Percentiles rank a stretch among this genome's conserved stretches.
phyloP scores from a whole-genome alignment of 2,113 vertebrate species.

The Onychorhynchus coronatus region DNA sequence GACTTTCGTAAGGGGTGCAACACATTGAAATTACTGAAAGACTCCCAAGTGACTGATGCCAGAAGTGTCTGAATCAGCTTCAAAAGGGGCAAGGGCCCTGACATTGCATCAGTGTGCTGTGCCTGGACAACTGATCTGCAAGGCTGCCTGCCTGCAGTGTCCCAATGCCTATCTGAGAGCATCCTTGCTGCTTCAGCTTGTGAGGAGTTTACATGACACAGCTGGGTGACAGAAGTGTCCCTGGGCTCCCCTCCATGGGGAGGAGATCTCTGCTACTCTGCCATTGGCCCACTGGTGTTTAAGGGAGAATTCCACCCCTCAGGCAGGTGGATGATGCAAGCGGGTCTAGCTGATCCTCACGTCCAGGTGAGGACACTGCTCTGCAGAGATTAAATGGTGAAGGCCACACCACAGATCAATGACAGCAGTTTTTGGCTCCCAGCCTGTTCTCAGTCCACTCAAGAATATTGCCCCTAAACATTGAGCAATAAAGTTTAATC shows the following conservation, averaged over 20 bases:
- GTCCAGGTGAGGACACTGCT: neutral
- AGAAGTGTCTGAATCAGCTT: neutral
- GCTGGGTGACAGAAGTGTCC: neutral
- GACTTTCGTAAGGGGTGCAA: neutral
- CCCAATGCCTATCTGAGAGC: neutral
- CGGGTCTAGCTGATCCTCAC: neutral
- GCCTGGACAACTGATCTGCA: neutral
- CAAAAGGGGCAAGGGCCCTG: neutral
- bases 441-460: constrained; percentile 1
- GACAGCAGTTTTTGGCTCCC: neutral
- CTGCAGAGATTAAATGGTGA: constrained; percentile 34
- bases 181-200: neutral
- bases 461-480: constrained; percentile 27
- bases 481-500: constrained; percentile 47
- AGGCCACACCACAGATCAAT: constrained; percentile 22
- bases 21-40: neutral
- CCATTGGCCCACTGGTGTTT: constrained; percentile 30
- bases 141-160: neutral
- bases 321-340: constrained; percentile 30
- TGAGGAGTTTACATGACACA: neutral
- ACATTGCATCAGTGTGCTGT: neutral
- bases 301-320: constrained; percentile 19
- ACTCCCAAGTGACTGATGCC: neutral
- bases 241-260: constrained; percentile 10
- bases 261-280: constrained; percentile 1